Evolutionary conservation across 2,888 invertebrate species (phyloP), one percentile per base, ranked within the genome.

Genomic region (Theretra japonica): DNA sequence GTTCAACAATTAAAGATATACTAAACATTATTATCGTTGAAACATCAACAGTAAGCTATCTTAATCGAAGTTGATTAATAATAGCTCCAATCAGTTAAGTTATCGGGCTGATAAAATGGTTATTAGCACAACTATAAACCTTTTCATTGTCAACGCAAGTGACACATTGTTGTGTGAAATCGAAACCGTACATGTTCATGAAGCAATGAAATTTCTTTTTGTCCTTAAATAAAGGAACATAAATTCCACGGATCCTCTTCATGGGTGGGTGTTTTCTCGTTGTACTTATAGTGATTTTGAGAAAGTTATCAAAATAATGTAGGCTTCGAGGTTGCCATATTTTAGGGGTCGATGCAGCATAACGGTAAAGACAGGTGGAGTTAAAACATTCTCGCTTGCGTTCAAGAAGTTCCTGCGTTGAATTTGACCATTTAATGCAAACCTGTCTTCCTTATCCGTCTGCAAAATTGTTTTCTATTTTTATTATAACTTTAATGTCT

Each of bases 291-390:
- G 77, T 80, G 70, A 69, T 75, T 75, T 77, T 75, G 86, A 84
- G 91, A 91, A 91, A 91, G 91, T 90, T 86, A 86, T 87, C 83
- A 83, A 84, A 84, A 82, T 81, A 84, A 90, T 88, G 91, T 91
- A 84, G 91, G 88, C 84, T 88, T 91, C 77, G 87, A 88, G 91
- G 91, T 86, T 91, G 89, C 88, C 81, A 89, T 90, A 90, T 89
- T 90, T 92, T 90, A 89, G 88, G 87, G 85, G 85, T 80, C 86
- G 83, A 84, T 86, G 81, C 83, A 80, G 77, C 79, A 75, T 86
- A 89, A 90, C 90, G 89, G 90, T 90, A 80, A 82, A 86, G 80
- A 80, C 85, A 80, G 80, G 84, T 84, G 85, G 84, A 77, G 80
- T 81, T 77, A 83, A 82, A 70, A 68, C 57, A 57, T 56, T 57